phyloP scores from a whole-genome alignment of 2,797 vertebrate species.

The Corythornis leucogaster region DNA sequence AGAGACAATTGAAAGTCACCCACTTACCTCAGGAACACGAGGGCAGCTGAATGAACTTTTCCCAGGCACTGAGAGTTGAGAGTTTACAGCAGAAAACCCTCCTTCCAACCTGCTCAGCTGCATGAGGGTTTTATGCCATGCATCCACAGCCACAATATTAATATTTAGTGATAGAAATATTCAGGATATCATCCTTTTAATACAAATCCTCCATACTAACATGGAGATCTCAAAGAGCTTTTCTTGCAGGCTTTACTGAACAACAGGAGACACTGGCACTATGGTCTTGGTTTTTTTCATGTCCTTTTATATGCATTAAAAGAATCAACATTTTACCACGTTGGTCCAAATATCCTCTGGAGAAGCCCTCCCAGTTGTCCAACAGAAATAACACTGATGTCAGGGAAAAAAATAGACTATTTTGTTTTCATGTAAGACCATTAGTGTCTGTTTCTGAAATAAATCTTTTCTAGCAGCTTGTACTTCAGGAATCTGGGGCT shows the following conservation, averaged over 20 bases:
- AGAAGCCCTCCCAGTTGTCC: not conserved
- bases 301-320: not conserved
- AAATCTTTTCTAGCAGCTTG: not conserved
- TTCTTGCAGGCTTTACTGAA: not conserved
- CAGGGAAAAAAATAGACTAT: not conserved
- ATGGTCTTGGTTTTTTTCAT: not conserved
- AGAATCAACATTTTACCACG: not conserved
- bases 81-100: not conserved
- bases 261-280: not conserved
- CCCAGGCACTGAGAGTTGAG: not conserved
- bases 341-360: not conserved
- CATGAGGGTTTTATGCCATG: not conserved
- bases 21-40: not conserved
- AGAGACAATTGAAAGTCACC: slow-evolving; percentile 13
- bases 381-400: not conserved
- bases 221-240: not conserved
- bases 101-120: not conserved
- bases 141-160: not conserved
- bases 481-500: not conserved
- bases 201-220: not conserved
- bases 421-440: not conserved
- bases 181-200: not conserved
- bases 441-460: not conserved
- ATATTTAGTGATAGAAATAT: not conserved
- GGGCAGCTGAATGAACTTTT: slow-evolving; percentile 17